These are phyloP conservation scores for Lobophora halterata DNA, from an alignment of 2,888 invertebrate genomes.

Conservation along the genomic window DNA sequence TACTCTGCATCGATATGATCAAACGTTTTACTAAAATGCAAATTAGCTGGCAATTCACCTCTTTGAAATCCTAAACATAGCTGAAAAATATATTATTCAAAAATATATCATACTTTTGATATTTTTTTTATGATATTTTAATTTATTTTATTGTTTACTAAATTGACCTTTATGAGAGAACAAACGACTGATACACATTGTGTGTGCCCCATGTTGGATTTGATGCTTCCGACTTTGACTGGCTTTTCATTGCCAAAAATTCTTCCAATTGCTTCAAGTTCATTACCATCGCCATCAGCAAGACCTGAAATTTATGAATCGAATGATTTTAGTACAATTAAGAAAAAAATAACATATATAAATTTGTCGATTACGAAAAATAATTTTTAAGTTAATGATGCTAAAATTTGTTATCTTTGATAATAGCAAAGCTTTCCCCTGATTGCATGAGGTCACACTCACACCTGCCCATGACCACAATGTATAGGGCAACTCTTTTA, in stretches of 20 bases:
- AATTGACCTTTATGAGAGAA: conserved; percentile 73
- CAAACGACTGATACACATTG: conserved; percentile 65
- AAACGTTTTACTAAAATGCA: conserved; percentile 42
- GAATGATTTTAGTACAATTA: too few species aligned
- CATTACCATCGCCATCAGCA: conserved; percentile 81
- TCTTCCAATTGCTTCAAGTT: conserved; percentile 80
- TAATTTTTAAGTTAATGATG: too few species aligned
- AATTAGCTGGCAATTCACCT: conserved; percentile 43
- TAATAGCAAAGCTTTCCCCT: too few species aligned
- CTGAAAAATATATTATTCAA: conserved; percentile 25
- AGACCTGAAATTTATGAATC: conserved; percentile 65
- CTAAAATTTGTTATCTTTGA: too few species aligned
- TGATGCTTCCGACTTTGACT: conserved; percentile 72
- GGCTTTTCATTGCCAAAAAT: conserved; percentile 75
- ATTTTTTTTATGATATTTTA: not conserved
- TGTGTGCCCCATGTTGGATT: conserved; percentile 61
- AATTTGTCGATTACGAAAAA: not conserved
- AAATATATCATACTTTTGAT: not conserved
- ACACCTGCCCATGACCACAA: too few species aligned
- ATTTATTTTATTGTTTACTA: not conserved
- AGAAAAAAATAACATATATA: too few species aligned
- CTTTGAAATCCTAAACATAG: conserved; percentile 45
- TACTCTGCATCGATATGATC: conserved; percentile 30
- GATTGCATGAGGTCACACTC: too few species aligned
- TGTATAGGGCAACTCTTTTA: too few species aligned